Percentiles rank a stretch among this genome's conserved stretches.
phyloP scores from a whole-genome alignment of 2,888 invertebrate genomes.

The Glyphotaelius pellucidus region DNA sequence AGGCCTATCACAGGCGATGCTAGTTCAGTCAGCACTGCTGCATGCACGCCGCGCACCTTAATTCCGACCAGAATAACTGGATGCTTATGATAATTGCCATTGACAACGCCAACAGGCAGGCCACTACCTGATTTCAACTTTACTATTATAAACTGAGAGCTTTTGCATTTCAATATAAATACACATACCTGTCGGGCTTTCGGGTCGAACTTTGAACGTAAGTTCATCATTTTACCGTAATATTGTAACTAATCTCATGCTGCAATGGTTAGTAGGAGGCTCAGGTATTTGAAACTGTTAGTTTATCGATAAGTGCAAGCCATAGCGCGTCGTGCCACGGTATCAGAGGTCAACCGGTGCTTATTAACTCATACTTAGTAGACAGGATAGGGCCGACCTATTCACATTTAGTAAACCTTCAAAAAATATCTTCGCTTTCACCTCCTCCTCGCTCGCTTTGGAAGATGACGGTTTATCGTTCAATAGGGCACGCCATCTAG shows the following conservation, averaged over 20 bases:
- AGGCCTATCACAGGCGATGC: constrained; percentile 27
- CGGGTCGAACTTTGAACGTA: neutral
- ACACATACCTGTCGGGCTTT: neutral
- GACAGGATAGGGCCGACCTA: neutral
- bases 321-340: neutral
- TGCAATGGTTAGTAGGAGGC: no score
- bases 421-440: neutral
- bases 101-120: constrained; percentile 3
- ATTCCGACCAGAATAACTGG: constrained; percentile 36
- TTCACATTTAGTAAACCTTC: neutral
- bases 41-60: constrained; percentile 33
- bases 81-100: constrained; percentile 44
- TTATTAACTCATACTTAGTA: neutral
- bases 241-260: no score
- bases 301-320: neutral
- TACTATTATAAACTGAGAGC: no score
- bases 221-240: neutral
- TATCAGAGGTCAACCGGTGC: constrained; percentile 12
- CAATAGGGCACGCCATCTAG: neutral
- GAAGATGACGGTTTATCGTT: constrained; percentile 3
- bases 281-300: neutral
- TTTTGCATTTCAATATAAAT: neutral
- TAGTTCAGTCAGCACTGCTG: neutral
- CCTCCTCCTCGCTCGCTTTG: neutral
- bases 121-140: neutral